These are phyloP conservation scores for Tragelaphus imberbis DNA, from an alignment of 2,113 vertebrate species.

Conservation along the genomic window DNA sequence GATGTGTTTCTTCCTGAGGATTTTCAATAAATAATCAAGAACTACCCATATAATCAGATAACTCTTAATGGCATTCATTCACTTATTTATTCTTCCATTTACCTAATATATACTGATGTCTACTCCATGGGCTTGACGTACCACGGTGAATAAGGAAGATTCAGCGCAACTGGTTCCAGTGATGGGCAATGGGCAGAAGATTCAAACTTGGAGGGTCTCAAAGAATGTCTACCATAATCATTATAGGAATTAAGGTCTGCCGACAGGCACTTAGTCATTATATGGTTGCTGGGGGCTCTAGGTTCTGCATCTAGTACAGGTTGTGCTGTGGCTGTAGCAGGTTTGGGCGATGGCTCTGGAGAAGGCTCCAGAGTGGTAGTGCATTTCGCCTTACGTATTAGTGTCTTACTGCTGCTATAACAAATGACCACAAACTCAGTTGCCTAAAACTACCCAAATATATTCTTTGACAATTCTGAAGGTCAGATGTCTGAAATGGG, in stretches of 20 bases:
- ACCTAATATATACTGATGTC: not conserved
- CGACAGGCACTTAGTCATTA: not conserved
- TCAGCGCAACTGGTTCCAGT: not conserved
- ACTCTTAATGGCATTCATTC: not conserved
- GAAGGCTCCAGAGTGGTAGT: not conserved
- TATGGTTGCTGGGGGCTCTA: not conserved
- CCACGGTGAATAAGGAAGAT: not conserved
- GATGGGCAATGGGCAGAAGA: not conserved
- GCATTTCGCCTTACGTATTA: not conserved
- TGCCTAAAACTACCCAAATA: not conserved
- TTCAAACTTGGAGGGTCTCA: not conserved
- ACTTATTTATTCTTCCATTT: conserved; percentile 24
- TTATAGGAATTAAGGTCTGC: not conserved
- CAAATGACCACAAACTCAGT: not conserved
- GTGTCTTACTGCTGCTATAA: not conserved
- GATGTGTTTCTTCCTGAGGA: conserved; percentile 24
- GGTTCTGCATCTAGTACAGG: not conserved
- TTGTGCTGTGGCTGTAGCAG: not conserved
- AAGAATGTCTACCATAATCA: not conserved
- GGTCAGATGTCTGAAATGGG: not conserved
- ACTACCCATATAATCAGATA: not conserved
- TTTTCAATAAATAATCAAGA: conserved; percentile 37
- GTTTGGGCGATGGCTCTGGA: not conserved
- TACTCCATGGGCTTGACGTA: not conserved
- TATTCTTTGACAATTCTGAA: not conserved